phyloP scores from a whole-genome alignment of 2,797 vertebrate species.

The Anableps anableps region DNA sequence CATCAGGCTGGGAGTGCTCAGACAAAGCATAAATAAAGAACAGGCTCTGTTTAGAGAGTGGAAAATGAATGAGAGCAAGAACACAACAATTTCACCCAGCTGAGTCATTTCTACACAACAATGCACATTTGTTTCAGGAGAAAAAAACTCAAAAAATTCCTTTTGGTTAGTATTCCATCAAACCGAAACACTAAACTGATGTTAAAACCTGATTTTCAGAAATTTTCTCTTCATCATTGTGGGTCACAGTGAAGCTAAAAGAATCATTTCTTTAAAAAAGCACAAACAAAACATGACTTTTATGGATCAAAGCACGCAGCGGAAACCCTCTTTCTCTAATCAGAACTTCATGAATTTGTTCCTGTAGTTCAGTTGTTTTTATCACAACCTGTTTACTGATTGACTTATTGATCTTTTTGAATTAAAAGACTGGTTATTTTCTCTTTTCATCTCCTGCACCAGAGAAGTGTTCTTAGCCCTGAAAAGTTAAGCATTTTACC shows the following conservation, averaged over 20 bases:
- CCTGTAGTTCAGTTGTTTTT: constrained; percentile 5
- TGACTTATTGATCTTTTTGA: neutral
- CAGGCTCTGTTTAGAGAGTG: constrained; percentile 47
- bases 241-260: neutral
- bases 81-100: constrained; percentile 32
- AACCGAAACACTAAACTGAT: constrained; percentile 17
- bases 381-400: neutral
- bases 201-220: constrained; percentile 9
- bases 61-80: constrained; percentile 40
- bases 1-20: constrained; percentile 41
- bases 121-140: constrained; percentile 46
- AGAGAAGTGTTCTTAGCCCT: neutral
- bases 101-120: constrained; percentile 37
- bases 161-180: constrained; percentile 9
- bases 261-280: constrained; percentile 20
- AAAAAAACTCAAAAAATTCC: constrained; percentile 6
- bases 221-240: constrained; percentile 10
- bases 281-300: constrained; percentile 2
- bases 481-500: neutral
- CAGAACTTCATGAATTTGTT: neutral
- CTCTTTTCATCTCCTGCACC: neutral
- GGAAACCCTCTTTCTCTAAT: constrained; percentile 5
- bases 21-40: constrained; percentile 60
- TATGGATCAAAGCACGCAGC: neutral
- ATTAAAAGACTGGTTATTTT: neutral